Percentiles rank a stretch among this genome's conserved stretches.
These are phyloP conservation scores for Trachymyrmex septentrionalis DNA, from an alignment of 1,140 invertebrate genomes.

Conservation along the genomic window DNA sequence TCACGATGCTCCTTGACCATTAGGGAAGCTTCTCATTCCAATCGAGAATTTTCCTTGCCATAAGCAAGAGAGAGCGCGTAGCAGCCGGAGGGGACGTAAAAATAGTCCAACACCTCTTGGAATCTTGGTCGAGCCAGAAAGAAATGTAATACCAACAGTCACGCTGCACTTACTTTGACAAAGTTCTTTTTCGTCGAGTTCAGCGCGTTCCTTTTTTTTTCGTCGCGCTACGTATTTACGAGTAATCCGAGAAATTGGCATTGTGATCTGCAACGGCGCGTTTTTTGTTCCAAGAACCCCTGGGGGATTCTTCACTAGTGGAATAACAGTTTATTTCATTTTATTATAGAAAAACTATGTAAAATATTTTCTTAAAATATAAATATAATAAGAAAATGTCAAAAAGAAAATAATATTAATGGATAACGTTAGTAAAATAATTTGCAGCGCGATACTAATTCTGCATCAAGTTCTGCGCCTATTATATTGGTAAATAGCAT, in stretches of 20 bases:
- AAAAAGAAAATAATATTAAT: neutral
- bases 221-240: neutral
- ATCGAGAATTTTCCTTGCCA: conserved; percentile 38
- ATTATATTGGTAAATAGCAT: neutral
- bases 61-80: neutral
- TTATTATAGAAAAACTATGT: neutral
- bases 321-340: conserved; percentile 4
- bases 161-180: conserved; percentile 32
- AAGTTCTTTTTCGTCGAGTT: conserved; percentile 21
- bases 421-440: neutral
- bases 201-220: conserved; percentile 3
- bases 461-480: neutral
- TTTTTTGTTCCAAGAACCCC: neutral
- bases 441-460: neutral
- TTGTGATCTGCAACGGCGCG: neutral
- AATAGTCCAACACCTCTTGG: conserved; percentile 12
- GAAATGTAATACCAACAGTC: conserved; percentile 26
- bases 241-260: conserved; percentile 28
- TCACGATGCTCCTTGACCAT: conserved; percentile 44
- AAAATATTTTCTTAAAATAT: neutral
- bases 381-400: neutral
- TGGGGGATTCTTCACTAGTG: neutral
- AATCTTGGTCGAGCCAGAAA: conserved; percentile 22
- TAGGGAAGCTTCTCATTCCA: conserved; percentile 49
- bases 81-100: neutral